A percentile compares a stretch with the other conserved stretches of the same genome.
Evolutionary conservation across 2,113 vertebrate species (phyloP).

Genomic region (Balaenoptera acutorostrata): DNA sequence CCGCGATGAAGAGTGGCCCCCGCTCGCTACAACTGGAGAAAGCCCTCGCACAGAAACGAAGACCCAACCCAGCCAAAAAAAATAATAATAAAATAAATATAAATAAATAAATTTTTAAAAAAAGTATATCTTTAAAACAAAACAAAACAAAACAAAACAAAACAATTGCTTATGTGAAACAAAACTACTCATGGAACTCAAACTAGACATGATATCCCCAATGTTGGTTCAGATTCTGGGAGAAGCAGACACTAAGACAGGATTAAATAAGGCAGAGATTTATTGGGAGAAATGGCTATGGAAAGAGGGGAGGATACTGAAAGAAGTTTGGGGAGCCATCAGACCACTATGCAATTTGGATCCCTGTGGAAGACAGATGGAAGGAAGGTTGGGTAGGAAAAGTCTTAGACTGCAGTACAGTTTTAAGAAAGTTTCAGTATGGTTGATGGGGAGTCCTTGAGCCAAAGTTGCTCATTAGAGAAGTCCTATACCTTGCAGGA

Average conservation of each 20-base stretch:
- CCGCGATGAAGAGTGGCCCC: too few species aligned
- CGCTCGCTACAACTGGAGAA: too few species aligned
- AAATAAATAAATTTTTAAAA: too few species aligned
- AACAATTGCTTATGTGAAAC: neutral
- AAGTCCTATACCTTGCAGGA: neutral
- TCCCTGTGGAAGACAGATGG: neutral
- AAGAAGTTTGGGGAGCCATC: neutral
- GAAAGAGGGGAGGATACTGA: neutral
- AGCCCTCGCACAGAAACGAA: too few species aligned
- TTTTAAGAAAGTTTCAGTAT: slow-evolving; percentile 7
- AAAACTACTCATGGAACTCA: neutral
- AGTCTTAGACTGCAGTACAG: neutral
- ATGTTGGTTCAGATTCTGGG: neutral
- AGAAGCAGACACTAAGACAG: neutral
- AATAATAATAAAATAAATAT: too few species aligned
- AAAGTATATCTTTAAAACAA: too few species aligned
- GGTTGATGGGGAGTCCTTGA: neutral
- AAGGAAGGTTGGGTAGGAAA: neutral
- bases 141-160: neutral
- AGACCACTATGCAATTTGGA: neutral
- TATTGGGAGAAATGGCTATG: neutral
- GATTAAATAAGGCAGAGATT: neutral
- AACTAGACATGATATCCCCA: neutral
- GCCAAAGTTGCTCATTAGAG: neutral
- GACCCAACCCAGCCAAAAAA: too few species aligned